These are phyloP conservation scores for Melanostoma mellinum DNA, from an alignment of 2,888 invertebrate species.

Conservation along the genomic window DNA sequence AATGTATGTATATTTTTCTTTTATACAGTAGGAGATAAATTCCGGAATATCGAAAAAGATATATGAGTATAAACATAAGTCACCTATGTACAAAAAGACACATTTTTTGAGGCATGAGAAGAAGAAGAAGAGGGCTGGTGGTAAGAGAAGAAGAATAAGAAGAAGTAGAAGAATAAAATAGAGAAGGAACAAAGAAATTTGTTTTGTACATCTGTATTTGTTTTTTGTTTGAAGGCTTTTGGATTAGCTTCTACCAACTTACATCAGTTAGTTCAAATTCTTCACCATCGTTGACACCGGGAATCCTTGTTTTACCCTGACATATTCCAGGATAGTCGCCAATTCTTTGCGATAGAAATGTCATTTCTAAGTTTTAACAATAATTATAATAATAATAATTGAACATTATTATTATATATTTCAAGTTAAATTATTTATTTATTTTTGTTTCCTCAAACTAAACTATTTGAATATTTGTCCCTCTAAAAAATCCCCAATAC, in stretches of 20 bases:
- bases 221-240: constrained; percentile 18
- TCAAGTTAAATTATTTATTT: constrained; percentile 16
- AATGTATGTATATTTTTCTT: constrained; percentile 31
- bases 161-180: constrained; percentile 40
- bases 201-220: constrained; percentile 60
- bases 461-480: not conserved
- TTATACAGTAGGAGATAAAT: constrained; percentile 76
- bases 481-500: constrained; percentile 8
- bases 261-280: constrained; percentile 94
- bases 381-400: constrained; percentile 38
- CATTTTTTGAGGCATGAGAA: constrained; percentile 62
- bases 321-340: constrained; percentile 94
- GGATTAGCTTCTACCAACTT: constrained; percentile 84
- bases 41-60: constrained; percentile 80
- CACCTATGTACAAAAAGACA: constrained; percentile 78
- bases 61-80: constrained; percentile 71
- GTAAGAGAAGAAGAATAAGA: constrained; percentile 52
- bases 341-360: constrained; percentile 92
- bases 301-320: constrained; percentile 97
- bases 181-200: constrained; percentile 54
- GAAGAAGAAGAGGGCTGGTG: constrained; percentile 60
- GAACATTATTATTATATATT: constrained; percentile 33
- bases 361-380: constrained; percentile 85
- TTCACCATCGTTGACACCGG: constrained; percentile 95
- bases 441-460: constrained; percentile 70